These are phyloP conservation scores for Rana temporaria DNA, from an alignment of 2,113 vertebrate genomes.

Conservation along the genomic window DNA sequence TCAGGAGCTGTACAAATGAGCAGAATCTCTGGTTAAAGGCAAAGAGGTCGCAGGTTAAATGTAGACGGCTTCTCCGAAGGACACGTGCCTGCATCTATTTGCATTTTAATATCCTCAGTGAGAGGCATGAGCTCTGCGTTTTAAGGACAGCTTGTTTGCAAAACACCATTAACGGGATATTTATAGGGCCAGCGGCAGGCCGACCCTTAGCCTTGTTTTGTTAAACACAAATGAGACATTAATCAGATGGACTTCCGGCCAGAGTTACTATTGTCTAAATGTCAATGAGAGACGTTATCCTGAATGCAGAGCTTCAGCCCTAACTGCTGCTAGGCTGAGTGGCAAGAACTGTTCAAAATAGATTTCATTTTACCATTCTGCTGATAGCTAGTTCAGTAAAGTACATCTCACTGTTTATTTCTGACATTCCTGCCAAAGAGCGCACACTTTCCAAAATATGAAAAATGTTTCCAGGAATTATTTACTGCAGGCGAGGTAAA, in stretches of 20 bases:
- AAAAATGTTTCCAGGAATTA: not conserved
- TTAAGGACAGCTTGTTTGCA: constrained; percentile 73
- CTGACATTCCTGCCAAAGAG: not conserved
- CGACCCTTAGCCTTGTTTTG: constrained; percentile 98
- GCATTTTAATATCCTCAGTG: constrained; percentile 97
- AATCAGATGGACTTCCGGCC: constrained; percentile 86
- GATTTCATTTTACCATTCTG: not conserved
- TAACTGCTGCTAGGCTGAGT: not conserved
- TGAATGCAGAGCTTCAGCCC: constrained; percentile 62
- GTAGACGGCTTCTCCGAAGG: constrained; percentile 99
- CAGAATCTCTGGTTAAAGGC: constrained; percentile 98
- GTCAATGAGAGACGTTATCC: constrained; percentile 95
- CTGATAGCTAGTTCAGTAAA: not conserved
- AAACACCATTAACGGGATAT: constrained; percentile 99
- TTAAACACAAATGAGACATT: constrained; percentile 99
- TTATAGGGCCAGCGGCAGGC: constrained; percentile 94
- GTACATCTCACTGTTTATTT: not conserved
- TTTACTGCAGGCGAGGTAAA: not conserved
- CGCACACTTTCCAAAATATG: not conserved
- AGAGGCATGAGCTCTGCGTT: constrained; percentile 73
- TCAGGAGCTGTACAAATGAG: constrained; percentile 91
- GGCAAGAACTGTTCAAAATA: not conserved
- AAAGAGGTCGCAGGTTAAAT: constrained; percentile 94
- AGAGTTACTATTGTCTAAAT: constrained; percentile 95
- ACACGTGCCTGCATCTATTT: constrained; percentile 97